Percentiles rank a stretch among this genome's conserved stretches.
Conservation (phyloP, 2,113 vertebrate species). For the Herpetotheres cachinnans region DNA sequence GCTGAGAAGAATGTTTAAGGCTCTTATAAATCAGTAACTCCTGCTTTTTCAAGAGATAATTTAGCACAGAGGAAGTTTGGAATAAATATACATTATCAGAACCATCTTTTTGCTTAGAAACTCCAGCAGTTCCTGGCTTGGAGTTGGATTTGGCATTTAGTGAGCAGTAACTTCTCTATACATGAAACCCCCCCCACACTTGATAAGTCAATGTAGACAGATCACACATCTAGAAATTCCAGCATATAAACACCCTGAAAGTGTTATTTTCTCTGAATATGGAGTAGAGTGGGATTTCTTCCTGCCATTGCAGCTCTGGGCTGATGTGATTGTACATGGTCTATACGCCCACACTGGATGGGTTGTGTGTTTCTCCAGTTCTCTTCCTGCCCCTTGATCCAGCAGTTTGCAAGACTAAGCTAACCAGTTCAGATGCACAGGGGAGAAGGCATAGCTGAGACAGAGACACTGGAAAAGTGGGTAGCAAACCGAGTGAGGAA, state of each 20-base stretch:
- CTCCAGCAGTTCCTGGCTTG: background rate
- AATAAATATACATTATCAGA: background rate
- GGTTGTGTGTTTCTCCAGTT: background rate
- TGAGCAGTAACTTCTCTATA: background rate
- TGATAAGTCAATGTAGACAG: conserved; percentile 28
- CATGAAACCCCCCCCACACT: background rate
- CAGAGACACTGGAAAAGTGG: background rate
- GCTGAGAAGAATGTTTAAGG: background rate
- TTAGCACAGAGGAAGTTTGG: background rate
- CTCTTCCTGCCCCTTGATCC: background rate
- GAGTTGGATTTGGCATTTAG: background rate
- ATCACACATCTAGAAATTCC: conserved; percentile 22
- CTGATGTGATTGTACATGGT: background rate
- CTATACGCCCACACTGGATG: background rate
- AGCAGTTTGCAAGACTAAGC: background rate
- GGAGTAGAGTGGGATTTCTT: background rate
- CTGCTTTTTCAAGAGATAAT: background rate
- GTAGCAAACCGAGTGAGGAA: background rate
- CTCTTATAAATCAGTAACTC: background rate
- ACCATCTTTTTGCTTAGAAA: background rate
- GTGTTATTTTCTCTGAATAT: conserved; percentile 14
- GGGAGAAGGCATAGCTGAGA: background rate
- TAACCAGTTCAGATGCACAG: background rate
- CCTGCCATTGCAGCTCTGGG: background rate
- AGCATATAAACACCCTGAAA: conserved; percentile 22